Percentiles rank a stretch among this genome's conserved stretches.
phyloP scores from a whole-genome alignment of 2,888 invertebrate species.

The Melinaea marsaeus region DNA sequence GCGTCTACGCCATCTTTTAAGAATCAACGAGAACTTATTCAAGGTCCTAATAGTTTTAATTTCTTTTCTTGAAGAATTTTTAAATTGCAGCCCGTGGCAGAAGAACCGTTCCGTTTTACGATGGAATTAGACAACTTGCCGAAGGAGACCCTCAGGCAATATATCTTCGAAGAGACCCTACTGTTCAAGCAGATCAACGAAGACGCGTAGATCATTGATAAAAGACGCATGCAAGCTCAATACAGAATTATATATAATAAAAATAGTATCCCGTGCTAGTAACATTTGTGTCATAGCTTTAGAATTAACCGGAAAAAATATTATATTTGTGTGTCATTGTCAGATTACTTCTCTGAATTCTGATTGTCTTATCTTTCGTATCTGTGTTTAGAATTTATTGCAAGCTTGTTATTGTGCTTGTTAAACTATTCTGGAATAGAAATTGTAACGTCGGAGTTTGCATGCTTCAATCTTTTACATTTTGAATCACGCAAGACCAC shows the following conservation, averaged over 20 bases:
- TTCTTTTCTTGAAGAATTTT: not conserved
- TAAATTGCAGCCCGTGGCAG: slow-evolving; percentile 91
- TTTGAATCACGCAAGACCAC: no score
- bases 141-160: slow-evolving; percentile 96
- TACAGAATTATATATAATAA: slow-evolving; percentile 18
- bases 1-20: no score
- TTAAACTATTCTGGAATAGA: not conserved
- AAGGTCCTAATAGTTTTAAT: not conserved
- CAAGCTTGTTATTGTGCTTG: not conserved
- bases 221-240: slow-evolving; percentile 26
- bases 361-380: no score
- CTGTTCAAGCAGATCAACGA: slow-evolving; percentile 81
- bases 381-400: not conserved
- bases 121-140: slow-evolving; percentile 99
- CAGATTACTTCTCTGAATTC: no score
- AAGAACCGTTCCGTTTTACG: slow-evolving; percentile 98
- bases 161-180: slow-evolving; percentile 97
- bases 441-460: not conserved
- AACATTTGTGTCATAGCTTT: slow-evolving; percentile 1
- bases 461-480: not conserved
- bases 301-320: not conserved
- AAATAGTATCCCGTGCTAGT: not conserved
- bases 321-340: no score
- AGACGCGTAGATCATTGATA: slow-evolving; percentile 53
- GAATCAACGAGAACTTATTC: no score